A percentile compares a stretch with the other conserved stretches of the same genome.
These are phyloP conservation scores for Folsomia candida DNA, from an alignment of 2,888 invertebrate genomes.

Conservation along the genomic window DNA sequence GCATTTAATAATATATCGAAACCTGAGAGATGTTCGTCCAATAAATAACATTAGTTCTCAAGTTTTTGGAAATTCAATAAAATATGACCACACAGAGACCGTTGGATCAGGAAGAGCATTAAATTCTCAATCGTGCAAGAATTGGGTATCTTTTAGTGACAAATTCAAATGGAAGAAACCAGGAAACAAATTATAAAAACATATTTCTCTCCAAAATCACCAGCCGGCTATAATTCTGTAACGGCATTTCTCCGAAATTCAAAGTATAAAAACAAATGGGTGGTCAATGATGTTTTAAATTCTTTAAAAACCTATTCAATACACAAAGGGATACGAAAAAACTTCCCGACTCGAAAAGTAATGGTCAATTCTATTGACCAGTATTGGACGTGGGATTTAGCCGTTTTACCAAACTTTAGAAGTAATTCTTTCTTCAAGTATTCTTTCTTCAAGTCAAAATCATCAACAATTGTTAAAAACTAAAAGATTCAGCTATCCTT, in stretches of 20 bases:
- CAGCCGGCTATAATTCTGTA: not conserved
- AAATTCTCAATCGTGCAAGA: too few relatives aligned
- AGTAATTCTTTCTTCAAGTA: not conserved
- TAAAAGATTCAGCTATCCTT: not conserved
- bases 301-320: not conserved
- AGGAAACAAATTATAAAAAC: not conserved
- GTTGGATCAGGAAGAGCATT: too few relatives aligned
- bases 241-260: not conserved
- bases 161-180: not conserved
- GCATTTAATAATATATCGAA: not conserved
- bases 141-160: not conserved
- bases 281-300: not conserved
- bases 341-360: not conserved
- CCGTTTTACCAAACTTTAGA: not conserved
- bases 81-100: too few relatives aligned
- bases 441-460: not conserved
- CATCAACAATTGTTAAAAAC: not conserved
- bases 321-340: not conserved
- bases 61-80: not conserved
- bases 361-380: not conserved
- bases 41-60: not conserved
- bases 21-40: not conserved
- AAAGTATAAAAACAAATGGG: not conserved
- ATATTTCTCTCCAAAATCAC: not conserved
- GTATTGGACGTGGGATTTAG: not conserved